phyloP scores from a whole-genome alignment of 2,797 vertebrate species.

The Geotria australis region DNA sequence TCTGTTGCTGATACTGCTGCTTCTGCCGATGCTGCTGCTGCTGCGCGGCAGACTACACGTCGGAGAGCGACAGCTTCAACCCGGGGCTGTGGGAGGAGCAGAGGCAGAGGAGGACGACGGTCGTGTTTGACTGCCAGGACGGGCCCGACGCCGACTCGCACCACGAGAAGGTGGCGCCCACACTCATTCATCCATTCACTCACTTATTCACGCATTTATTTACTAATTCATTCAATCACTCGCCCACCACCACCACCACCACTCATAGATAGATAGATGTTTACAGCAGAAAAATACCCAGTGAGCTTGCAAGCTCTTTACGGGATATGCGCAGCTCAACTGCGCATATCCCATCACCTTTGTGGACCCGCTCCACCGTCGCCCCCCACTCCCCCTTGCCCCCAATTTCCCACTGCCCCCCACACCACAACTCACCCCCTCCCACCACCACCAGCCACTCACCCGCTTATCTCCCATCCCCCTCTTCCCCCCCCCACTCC shows the following conservation, averaged over 20 bases:
- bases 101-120: constrained; percentile 89
- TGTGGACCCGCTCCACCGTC: neutral
- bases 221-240: neutral
- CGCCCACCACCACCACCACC: too few species aligned
- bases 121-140: constrained; percentile 94
- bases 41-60: constrained; percentile 53
- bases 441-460: neutral
- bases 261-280: too few species aligned
- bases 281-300: too few species aligned
- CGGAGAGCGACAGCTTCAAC: constrained; percentile 95
- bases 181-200: neutral
- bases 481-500: neutral
- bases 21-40: neutral
- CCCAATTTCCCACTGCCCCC: neutral
- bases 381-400: neutral
- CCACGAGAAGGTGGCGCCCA: constrained; percentile 35
- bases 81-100: constrained; percentile 96
- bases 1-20: too few species aligned
- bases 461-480: neutral
- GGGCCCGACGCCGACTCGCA: constrained; percentile 86
- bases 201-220: neutral
- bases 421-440: neutral
- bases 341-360: too few species aligned
- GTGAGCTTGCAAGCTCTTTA: too few species aligned
- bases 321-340: too few species aligned